Evolutionary conservation across 2,113 vertebrate genomes (phyloP), one percentile per base, ranked within the genome.

Genomic region (Rynchops niger): DNA sequence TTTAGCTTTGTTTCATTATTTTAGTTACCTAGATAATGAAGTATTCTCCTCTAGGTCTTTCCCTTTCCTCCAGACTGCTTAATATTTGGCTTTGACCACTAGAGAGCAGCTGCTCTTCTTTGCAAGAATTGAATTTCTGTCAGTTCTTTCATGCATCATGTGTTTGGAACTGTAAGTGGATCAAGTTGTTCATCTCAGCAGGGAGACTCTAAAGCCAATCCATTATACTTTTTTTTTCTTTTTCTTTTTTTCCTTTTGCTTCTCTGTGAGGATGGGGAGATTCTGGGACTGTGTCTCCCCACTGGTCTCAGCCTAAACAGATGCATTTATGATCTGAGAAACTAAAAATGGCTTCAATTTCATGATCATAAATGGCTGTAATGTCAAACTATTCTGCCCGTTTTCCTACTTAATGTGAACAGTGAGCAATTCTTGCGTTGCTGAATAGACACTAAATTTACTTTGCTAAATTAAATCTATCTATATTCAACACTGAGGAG

Each of bases 21-120:
- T 89, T 59, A 38, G 96, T 91, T 97, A 97, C 97, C 97, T 95
- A 96, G 92, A 96, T 96, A 97, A 94, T 91, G 95, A 97, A 97
- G 93, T 91, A 91, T 95, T 97, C 96, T 97, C 86, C 93, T 97
- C 90, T 81, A 97, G 97, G 96, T 97, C 97, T 97, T 97, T 97
- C 89, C 96, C 96, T 96, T 97, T 96, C 96, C 97, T 97, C 86
- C 95, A 83, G 96, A 95, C 94, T 93, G 96, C 92, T 98, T 98
- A 97, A 97, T 97, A 97, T 97, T 98, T 98, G 98, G 97, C 97
- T 95, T 90, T 98, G 98, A 97, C 98, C 98, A 94, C 97, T 98
- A 98, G 98, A 98, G 98, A 98, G 97, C 98, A 98, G 97, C 98
- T 98, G 98, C 97, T 98, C 97, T 97, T 97, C 98, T 98, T 97